phyloP scores from a whole-genome alignment of 2,888 invertebrate genomes.

The Microctonus brassicae region DNA sequence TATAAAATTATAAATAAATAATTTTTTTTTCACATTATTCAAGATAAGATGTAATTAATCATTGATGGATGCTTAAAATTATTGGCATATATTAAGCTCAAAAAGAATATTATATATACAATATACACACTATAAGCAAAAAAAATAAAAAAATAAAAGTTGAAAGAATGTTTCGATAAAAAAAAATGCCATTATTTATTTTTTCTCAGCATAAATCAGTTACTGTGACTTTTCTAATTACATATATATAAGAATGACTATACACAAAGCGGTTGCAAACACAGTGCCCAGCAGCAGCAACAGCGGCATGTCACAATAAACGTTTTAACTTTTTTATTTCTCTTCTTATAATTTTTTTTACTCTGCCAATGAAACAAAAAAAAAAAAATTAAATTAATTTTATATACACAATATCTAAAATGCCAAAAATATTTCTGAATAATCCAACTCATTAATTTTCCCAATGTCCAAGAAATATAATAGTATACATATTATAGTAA shows the following conservation, averaged over 20 bases:
- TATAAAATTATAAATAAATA: too few relatives aligned
- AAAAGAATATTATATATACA: not conserved
- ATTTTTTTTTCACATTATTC: too few relatives aligned
- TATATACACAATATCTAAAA: too few relatives aligned
- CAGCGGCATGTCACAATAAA: not conserved
- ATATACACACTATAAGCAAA: too few relatives aligned
- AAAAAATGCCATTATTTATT: not conserved
- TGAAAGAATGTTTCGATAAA: not conserved
- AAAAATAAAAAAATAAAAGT: not conserved
- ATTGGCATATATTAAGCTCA: not conserved
- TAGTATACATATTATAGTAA: too few relatives aligned
- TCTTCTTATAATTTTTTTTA: not conserved
- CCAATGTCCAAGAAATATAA: too few relatives aligned
- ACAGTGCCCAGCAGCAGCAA: not conserved
- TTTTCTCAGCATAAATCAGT: constrained; percentile 58
- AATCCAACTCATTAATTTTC: too few relatives aligned
- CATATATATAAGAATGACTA: constrained; percentile 63
- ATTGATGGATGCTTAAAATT: not conserved
- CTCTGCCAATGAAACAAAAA: not conserved
- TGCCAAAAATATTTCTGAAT: too few relatives aligned
- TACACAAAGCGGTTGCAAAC: not conserved
- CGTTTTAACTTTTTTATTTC: not conserved
- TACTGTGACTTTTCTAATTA: constrained; percentile 63
- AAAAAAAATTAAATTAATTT: not conserved
- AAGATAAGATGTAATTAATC: not conserved